A percentile compares a stretch with the other conserved stretches of the same genome.
Conservation (phyloP, 1,140 invertebrate genomes). For the Cataglyphis hispanica region DNA sequence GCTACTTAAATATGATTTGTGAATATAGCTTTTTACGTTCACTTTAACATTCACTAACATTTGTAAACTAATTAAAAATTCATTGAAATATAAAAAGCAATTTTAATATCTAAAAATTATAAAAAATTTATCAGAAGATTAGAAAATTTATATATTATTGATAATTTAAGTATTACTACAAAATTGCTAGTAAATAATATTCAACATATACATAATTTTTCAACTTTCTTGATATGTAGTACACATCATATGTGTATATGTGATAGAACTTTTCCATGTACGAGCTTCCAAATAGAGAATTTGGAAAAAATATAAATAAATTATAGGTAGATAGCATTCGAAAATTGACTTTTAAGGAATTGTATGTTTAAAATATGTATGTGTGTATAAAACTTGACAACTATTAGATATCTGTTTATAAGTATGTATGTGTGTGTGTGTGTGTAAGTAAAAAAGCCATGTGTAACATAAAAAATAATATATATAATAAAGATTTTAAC, state of each 20-base stretch:
- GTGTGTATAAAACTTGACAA: not conserved
- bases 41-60: not conserved
- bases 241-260: conserved; percentile 29
- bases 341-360: conserved; percentile 27
- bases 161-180: not conserved
- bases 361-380: conserved; percentile 27
- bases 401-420: conserved; percentile 37
- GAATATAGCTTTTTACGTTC: not conserved
- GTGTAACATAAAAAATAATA: conserved; percentile 71
- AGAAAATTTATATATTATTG: conserved; percentile 2
- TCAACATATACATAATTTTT: conserved; percentile 28
- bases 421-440: conserved; percentile 32
- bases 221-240: conserved; percentile 8
- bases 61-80: conserved; percentile 19
- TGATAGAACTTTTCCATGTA: conserved; percentile 67
- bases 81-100: not conserved
- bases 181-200: no score
- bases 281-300: conserved; percentile 63
- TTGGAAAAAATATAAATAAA: conserved; percentile 1
- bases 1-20: not conserved
- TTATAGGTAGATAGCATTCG: not conserved
- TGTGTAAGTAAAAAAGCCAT: conserved; percentile 69
- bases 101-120: not conserved
- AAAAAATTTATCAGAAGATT: not conserved
- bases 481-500: conserved; percentile 32